Evolutionary conservation across 2,888 invertebrate species (phyloP).

Genomic region (Epistrophe eligans): DNA sequence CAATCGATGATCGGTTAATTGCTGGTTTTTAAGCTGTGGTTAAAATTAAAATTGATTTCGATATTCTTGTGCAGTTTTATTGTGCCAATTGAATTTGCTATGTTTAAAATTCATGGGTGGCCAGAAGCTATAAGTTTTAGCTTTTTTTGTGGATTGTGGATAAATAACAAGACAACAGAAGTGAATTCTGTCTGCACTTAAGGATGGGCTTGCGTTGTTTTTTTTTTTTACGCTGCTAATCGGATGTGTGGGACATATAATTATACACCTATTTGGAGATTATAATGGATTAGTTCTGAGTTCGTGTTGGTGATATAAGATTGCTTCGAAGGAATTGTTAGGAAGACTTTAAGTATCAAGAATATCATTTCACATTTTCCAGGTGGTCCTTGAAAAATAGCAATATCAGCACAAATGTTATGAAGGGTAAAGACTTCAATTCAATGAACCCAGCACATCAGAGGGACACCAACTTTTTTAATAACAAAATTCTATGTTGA

Average conservation of each 20-base stretch:
- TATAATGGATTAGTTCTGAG: constrained; percentile 38
- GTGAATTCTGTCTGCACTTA: constrained; percentile 42
- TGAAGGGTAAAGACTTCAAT: too few relatives aligned
- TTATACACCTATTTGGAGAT: constrained; percentile 57
- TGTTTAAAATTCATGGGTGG: constrained; percentile 69
- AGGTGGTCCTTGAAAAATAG: not conserved
- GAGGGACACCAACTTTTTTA: too few relatives aligned
- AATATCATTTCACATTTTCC: not conserved
- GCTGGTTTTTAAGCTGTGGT: constrained; percentile 69
- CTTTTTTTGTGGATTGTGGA: not conserved
- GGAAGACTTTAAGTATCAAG: not conserved
- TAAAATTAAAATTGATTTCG: constrained; percentile 73
- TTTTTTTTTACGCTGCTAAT: constrained; percentile 29
- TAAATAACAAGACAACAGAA: constrained; percentile 9
- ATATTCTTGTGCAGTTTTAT: constrained; percentile 71
- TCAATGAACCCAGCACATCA: not conserved
- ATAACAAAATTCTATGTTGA: too few relatives aligned
- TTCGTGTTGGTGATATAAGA: not conserved
- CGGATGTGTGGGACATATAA: constrained; percentile 70
- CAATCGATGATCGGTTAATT: constrained; percentile 76
- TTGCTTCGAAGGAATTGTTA: not conserved
- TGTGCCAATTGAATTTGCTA: constrained; percentile 59
- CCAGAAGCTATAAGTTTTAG: constrained; percentile 59
- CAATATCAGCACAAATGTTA: too few relatives aligned
- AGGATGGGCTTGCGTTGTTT: not conserved